Conservation (phyloP, 2,888 invertebrate species). For the Pyrocoelia pectoralis region DNA sequence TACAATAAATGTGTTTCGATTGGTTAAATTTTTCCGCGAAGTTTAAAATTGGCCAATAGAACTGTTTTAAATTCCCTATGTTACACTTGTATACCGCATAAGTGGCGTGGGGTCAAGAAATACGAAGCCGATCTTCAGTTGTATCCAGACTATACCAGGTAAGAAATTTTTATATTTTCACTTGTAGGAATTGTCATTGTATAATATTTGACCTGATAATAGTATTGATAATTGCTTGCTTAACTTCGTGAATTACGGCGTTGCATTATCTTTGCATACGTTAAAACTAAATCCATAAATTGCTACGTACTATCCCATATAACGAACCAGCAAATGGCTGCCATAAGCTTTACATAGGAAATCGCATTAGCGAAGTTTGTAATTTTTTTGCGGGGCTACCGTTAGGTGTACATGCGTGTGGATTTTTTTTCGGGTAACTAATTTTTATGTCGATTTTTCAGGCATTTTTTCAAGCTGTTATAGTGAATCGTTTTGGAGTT, state of each 20-base stretch:
- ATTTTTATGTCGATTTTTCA: slow-evolving; percentile 52
- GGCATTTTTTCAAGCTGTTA: slow-evolving; percentile 41
- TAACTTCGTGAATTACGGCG: slow-evolving; percentile 45
- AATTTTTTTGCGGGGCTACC: slow-evolving; percentile 45
- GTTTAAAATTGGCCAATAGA: slow-evolving; percentile 67
- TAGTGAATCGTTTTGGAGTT: slow-evolving; percentile 14
- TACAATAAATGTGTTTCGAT: slow-evolving; percentile 60
- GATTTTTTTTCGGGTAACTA: slow-evolving; percentile 48
- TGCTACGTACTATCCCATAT: slow-evolving; percentile 57
- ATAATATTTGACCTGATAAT: slow-evolving; percentile 54
- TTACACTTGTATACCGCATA: slow-evolving; percentile 67
- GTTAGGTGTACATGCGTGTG: slow-evolving; percentile 22
- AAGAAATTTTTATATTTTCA: slow-evolving; percentile 67
- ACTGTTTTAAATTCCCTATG: slow-evolving; percentile 52
- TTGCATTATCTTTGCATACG: slow-evolving; percentile 46
- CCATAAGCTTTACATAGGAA: slow-evolving; percentile 64
- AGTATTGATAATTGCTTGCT: slow-evolving; percentile 52
- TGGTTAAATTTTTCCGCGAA: slow-evolving; percentile 67
- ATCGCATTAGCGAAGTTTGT: slow-evolving; percentile 40
- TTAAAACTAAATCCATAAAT: slow-evolving; percentile 54
- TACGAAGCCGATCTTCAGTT: slow-evolving; percentile 69
- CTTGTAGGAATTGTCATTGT: slow-evolving; percentile 63
- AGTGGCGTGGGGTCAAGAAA: slow-evolving; percentile 71
- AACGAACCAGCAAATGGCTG: slow-evolving; percentile 64
- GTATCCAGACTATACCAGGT: slow-evolving; percentile 66